Percentiles rank a stretch among this genome's conserved stretches.
These are phyloP conservation scores for Nasonia vitripennis DNA, from an alignment of 1,140 invertebrate species.

Conservation along the genomic window DNA sequence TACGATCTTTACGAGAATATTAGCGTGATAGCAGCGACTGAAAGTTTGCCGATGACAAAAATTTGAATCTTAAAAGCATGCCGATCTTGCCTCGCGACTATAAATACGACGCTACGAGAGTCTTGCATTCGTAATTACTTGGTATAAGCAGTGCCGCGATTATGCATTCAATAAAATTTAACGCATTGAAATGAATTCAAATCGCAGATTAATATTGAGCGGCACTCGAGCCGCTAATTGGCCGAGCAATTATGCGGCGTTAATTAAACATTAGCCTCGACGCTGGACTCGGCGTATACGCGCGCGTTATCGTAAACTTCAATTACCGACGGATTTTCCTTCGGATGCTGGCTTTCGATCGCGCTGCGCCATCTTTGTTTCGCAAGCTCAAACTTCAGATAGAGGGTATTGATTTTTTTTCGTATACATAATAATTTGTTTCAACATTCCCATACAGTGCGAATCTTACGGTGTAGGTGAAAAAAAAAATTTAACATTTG, in stretches of 20 bases:
- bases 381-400: neutral
- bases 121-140: constrained; percentile 62
- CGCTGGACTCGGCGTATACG: constrained; percentile 8
- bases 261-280: constrained; percentile 70
- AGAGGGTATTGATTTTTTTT: constrained; percentile 15
- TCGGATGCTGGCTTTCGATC: neutral
- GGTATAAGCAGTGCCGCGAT: constrained; percentile 57
- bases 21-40: neutral
- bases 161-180: constrained; percentile 73
- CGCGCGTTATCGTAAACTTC: constrained; percentile 30
- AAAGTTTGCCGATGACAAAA: neutral
- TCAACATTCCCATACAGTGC: neutral
- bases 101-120: neutral
- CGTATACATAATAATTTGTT: neutral
- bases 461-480: neutral
- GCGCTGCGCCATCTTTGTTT: neutral
- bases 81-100: neutral
- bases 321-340: constrained; percentile 20
- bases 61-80: constrained; percentile 20
- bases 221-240: constrained; percentile 65
- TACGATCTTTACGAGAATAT: no score
- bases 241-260: constrained; percentile 67
- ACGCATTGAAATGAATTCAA: constrained; percentile 72
- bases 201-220: constrained; percentile 73
- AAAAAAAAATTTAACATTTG: neutral